phyloP scores from a whole-genome alignment of 2,113 vertebrate species.

The Bathybates hornii region DNA sequence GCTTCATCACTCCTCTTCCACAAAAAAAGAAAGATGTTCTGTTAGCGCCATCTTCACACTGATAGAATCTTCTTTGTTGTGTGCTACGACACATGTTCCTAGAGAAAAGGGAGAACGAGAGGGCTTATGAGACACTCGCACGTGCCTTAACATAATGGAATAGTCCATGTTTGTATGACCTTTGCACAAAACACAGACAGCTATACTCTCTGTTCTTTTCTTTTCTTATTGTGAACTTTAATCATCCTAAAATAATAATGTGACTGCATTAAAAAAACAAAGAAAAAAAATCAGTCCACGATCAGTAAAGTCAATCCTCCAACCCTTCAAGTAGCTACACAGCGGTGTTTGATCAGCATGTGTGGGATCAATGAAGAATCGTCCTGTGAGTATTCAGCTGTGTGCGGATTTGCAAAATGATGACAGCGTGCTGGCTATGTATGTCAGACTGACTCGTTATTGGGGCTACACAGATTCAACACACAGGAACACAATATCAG shows the following conservation, averaged over 20 bases:
- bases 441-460: neutral
- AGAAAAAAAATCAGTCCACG: neutral
- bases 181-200: neutral
- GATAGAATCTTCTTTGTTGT: neutral
- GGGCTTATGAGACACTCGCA: neutral
- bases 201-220: neutral
- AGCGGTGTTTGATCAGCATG: neutral
- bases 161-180: neutral
- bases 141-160: neutral
- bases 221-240: neutral
- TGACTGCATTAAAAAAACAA: neutral
- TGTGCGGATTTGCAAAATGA: neutral
- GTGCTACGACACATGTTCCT: neutral
- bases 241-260: neutral
- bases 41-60: neutral
- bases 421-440: neutral
- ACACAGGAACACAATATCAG: neutral
- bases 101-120: neutral
- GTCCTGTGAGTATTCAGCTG: neutral
- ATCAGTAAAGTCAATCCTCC: slow-evolving; percentile 5
- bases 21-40: neutral
- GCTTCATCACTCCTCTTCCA: neutral
- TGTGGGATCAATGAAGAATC: neutral
- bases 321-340: neutral
- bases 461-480: neutral